Evolutionary conservation across 2,888 invertebrate genomes (phyloP).

Genomic region (Falcaria lacertinaria): DNA sequence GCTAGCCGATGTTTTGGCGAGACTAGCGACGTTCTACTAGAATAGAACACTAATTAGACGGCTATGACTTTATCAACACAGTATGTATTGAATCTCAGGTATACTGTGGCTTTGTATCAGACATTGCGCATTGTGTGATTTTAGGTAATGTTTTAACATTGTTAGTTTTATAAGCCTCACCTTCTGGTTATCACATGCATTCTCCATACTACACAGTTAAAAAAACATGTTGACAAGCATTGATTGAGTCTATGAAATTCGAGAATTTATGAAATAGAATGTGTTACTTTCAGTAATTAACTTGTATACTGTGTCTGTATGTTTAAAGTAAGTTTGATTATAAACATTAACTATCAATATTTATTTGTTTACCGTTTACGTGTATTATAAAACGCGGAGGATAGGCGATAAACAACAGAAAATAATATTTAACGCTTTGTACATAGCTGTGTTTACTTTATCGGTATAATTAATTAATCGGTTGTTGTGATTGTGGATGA

Average conservation of each 20-base stretch:
- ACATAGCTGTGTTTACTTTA: slow-evolving; percentile 35
- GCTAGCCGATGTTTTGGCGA: too few species aligned
- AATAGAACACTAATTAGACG: too few species aligned
- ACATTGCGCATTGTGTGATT: slow-evolving; percentile 4
- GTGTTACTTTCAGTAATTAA: slow-evolving; percentile 25
- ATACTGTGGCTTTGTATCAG: slow-evolving; percentile 8
- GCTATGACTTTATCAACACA: too few species aligned
- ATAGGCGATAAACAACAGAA: slow-evolving; percentile 33
- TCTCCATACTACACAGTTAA: background rate
- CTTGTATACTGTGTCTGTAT: slow-evolving; percentile 39
- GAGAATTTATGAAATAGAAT: slow-evolving; percentile 16
- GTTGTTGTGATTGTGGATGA: slow-evolving; percentile 44
- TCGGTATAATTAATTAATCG: slow-evolving; percentile 8
- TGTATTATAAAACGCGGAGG: slow-evolving; percentile 25
- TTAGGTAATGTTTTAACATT: slow-evolving; percentile 2
- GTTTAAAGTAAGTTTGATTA: slow-evolving; percentile 24
- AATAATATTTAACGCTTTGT: slow-evolving; percentile 42
- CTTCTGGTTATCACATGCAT: background rate
- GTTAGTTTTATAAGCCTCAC: background rate
- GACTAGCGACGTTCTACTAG: too few species aligned
- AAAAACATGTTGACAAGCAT: slow-evolving; percentile 1
- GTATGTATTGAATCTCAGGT: slow-evolving; percentile 9
- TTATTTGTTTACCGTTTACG: slow-evolving; percentile 40
- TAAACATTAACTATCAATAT: slow-evolving; percentile 29
- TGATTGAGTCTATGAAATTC: slow-evolving; percentile 19